Conservation (phyloP, 1,140 invertebrate genomes). For the Achroia grisella region DNA sequence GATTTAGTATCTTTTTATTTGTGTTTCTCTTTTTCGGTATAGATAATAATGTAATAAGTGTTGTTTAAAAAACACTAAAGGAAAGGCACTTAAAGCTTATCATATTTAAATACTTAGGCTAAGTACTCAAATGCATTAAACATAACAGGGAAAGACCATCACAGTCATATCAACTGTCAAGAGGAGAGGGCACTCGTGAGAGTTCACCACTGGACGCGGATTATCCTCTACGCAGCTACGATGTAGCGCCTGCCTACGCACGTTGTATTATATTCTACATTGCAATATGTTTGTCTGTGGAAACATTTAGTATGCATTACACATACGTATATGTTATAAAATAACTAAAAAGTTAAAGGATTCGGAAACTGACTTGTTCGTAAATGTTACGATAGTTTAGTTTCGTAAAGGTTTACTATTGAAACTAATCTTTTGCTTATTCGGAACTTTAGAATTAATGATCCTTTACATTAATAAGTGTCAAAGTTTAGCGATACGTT, state of each 20-base stretch:
- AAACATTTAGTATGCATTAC: too few species aligned
- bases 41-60: too few species aligned
- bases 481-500: slow-evolving; percentile 47
- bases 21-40: too few species aligned
- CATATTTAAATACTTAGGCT: slow-evolving; percentile 44
- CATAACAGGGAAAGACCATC: slow-evolving; percentile 66
- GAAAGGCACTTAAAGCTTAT: slow-evolving; percentile 22
- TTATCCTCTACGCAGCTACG: slow-evolving; percentile 61
- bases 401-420: slow-evolving; percentile 21
- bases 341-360: too few species aligned
- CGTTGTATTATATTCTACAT: slow-evolving; percentile 28
- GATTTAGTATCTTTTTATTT: slow-evolving; percentile 16
- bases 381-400: slow-evolving; percentile 8
- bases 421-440: slow-evolving; percentile 15
- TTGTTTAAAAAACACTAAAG: slow-evolving; percentile 6
- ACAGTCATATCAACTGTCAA: slow-evolving; percentile 47
- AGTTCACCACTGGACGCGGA: slow-evolving; percentile 55
- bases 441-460: slow-evolving; percentile 49
- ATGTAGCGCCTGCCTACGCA: slow-evolving; percentile 49
- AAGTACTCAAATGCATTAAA: slow-evolving; percentile 60
- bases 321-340: too few species aligned
- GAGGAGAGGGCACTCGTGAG: slow-evolving; percentile 39
- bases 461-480: slow-evolving; percentile 63
- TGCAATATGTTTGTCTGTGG: too few species aligned
- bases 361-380: neutral